Evolutionary conservation across 2,113 vertebrate species (phyloP).

Genomic region (Eubucco bourcierii): DNA sequence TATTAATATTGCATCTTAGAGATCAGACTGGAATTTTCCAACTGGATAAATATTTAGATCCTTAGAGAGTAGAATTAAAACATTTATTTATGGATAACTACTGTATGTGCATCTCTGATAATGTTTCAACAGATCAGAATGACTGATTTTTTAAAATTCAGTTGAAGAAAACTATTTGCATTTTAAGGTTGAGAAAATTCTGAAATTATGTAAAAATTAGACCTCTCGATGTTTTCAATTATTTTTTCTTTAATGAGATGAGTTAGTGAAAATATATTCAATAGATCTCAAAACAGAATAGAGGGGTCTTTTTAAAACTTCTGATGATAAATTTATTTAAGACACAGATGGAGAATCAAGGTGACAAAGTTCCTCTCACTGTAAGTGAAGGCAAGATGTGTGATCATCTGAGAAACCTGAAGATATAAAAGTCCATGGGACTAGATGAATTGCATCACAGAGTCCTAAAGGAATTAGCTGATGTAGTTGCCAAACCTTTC

Average conservation of each 20-base stretch:
- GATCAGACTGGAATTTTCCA: background rate
- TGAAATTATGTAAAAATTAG: background rate
- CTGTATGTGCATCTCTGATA: fast-evolving
- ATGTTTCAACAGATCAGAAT: background rate
- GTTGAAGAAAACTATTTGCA: background rate
- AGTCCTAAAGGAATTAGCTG: too few relatives aligned
- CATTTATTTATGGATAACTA: background rate
- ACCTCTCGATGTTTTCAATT: background rate
- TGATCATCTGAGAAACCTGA: too few relatives aligned
- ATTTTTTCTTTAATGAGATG: background rate
- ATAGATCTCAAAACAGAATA: background rate
- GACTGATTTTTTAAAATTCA: background rate
- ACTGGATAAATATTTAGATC: background rate
- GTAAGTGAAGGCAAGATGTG: too few relatives aligned
- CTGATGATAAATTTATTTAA: background rate
- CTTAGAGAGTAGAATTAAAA: background rate
- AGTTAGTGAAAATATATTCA: background rate
- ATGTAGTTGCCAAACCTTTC: too few relatives aligned
- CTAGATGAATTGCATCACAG: too few relatives aligned
- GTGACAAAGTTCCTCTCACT: too few relatives aligned
- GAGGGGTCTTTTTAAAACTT: background rate
- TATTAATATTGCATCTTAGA: background rate
- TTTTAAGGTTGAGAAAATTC: background rate
- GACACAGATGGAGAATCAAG: background rate
- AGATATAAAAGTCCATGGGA: too few relatives aligned